Base-by-base conservation (phyloP, 2,797 vertebrate genomes). In the Protonibea diacanthus region DNA sequence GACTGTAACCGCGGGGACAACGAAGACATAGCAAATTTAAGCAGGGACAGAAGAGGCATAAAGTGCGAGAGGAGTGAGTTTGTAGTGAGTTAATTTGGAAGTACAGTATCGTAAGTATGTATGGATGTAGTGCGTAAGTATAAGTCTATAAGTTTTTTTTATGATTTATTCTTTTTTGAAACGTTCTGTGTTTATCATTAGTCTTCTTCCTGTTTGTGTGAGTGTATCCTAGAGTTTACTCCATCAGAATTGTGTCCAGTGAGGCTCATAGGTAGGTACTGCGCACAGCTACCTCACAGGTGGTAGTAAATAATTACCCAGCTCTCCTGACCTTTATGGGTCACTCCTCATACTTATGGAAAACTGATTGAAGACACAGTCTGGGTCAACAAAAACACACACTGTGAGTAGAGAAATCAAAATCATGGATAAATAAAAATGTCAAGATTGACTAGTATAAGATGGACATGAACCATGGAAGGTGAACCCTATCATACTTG, bases 241-340 rank as follows among this genome's bases (percentile, higher is more conserved):
- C 14, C 21, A 48, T 23, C 21, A 40, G 13, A 40, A 62, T 11
- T 51, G 25, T 42, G 33, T 27, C 11, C 27, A 53, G 23, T 25
- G 38, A 68, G 20, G 14, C 17, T 5, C 9, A 27, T 7, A 27
- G 25, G 25, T 27, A 13, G 33, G 18, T 55, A 51, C 27, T 65
- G 10, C 23, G 10, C 9, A 45, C 18, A 17, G 8, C 33, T 55
- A 2, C 25, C 15, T 48, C 27, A 56, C 33, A 69, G 23, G 14
- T 49, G 21, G 29, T 51, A 5, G 11, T 65, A 57, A 59, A 51
- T 62, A 51, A 62, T 68, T 15, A 61, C 53, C 12, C 15, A 53
- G 6, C 55, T 29, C 27, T 48, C 18, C 9, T 40, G 38, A 75
- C 65, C 61, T 71, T 56, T 8, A 2, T 47, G 21, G 21, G 21